phyloP scores from a whole-genome alignment of 2,888 invertebrate genomes.

The Trisateles emortualis region DNA sequence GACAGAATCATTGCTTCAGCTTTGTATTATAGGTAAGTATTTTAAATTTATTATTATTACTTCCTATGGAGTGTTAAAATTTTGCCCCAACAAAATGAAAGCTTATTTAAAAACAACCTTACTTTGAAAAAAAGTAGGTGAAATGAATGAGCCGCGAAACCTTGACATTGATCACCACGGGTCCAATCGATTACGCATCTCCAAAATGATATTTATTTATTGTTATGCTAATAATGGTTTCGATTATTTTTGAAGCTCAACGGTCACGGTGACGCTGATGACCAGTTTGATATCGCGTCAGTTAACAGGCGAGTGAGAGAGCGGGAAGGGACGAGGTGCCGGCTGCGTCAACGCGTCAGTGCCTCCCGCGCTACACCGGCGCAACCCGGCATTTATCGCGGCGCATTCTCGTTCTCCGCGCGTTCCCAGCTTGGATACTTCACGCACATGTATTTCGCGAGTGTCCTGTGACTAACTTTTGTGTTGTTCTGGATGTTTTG shows the following conservation, averaged over 20 bases:
- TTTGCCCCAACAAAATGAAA: not conserved
- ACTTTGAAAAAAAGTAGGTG: slow-evolving; percentile 6
- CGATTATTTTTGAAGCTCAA: slow-evolving; percentile 65
- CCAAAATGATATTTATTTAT: slow-evolving; percentile 16
- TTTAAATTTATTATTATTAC: too few relatives aligned
- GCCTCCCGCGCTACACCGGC: slow-evolving; percentile 58
- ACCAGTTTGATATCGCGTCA: slow-evolving; percentile 61
- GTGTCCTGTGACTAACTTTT: slow-evolving; percentile 68
- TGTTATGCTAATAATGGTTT: slow-evolving; percentile 31
- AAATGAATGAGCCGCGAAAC: slow-evolving; percentile 12
- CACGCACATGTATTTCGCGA: slow-evolving; percentile 69
- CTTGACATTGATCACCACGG: slow-evolving; percentile 33
- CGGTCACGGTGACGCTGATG: slow-evolving; percentile 66
- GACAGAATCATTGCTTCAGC: not conserved
- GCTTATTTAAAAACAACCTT: slow-evolving; percentile 12
- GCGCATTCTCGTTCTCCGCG: slow-evolving; percentile 63
- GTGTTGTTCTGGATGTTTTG: slow-evolving; percentile 64
- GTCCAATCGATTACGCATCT: slow-evolving; percentile 23
- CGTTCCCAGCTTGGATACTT: slow-evolving; percentile 50
- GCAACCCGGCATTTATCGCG: slow-evolving; percentile 72
- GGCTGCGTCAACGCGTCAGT: slow-evolving; percentile 65
- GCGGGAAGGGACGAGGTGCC: slow-evolving; percentile 61
- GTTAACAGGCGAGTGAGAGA: slow-evolving; percentile 64
- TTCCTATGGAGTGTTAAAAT: not conserved
- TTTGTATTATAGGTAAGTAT: too few relatives aligned